phyloP scores from a whole-genome alignment of 2,797 vertebrate species.

The Siniperca scherzeri region DNA sequence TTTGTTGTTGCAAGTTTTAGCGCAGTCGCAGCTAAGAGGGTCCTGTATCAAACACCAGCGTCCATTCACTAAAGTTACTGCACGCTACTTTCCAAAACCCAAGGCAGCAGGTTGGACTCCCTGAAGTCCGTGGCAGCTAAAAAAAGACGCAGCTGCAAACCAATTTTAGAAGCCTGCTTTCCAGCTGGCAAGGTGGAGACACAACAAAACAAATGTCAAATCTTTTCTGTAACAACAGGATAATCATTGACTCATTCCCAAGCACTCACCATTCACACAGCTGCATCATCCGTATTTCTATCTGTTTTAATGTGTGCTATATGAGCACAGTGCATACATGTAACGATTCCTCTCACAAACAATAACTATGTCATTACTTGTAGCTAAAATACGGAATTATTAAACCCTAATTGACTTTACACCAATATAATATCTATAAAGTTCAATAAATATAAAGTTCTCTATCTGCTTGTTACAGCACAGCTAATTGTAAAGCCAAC shows the following conservation, averaged over 20 bases:
- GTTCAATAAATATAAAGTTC: no score
- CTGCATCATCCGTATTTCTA: not conserved
- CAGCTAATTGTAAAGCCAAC: no score
- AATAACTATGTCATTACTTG: not conserved
- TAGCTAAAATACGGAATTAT: not conserved
- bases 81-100: not conserved
- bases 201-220: not conserved
- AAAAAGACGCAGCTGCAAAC: constrained; percentile 44
- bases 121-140: constrained; percentile 17
- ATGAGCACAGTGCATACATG: not conserved
- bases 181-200: constrained; percentile 26
- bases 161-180: constrained; percentile 8
- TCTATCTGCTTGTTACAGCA: no score
- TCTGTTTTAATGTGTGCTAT: not conserved
- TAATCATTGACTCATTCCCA: not conserved
- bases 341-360: not conserved
- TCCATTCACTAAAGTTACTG: not conserved
- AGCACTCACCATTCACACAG: not conserved
- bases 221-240: not conserved
- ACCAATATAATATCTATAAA: no score
- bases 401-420: not conserved
- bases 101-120: not conserved
- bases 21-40: not conserved
- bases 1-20: no score
- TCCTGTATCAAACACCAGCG: not conserved